phyloP scores from a whole-genome alignment of 2,797 vertebrate genomes.

The Schizothorax lantsangensis region DNA sequence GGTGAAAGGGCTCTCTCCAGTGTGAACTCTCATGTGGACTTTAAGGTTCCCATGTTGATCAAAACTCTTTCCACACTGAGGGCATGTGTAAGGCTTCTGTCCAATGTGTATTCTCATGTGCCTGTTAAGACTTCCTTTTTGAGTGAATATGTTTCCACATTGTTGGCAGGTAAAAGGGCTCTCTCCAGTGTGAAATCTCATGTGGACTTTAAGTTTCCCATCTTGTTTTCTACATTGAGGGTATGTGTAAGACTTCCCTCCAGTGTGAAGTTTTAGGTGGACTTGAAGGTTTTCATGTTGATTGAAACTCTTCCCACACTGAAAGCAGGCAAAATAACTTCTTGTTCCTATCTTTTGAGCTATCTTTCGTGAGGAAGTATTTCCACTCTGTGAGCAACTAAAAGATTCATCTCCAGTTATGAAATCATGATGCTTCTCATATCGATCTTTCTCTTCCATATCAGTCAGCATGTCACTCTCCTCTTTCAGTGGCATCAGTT shows the following conservation, averaged over 20 bases:
- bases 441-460: not conserved
- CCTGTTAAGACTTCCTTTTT: not conserved
- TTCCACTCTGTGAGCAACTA: not conserved
- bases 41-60: not conserved
- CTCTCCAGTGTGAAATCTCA: not conserved
- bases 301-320: not conserved
- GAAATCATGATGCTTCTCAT: not conserved
- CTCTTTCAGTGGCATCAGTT: not conserved
- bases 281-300: not conserved
- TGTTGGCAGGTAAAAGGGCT: not conserved
- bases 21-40: constrained; percentile 2
- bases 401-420: not conserved
- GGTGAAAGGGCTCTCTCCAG: constrained; percentile 1
- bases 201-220: not conserved
- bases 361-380: not conserved
- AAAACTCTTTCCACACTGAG: constrained; percentile 7
- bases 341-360: not conserved
- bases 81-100: not conserved
- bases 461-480: not conserved
- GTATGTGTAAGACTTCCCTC: not conserved
- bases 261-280: not conserved
- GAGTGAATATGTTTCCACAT: not conserved
- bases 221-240: not conserved
- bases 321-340: not conserved
- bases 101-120: not conserved